phyloP scores from a whole-genome alignment of 2,113 vertebrate species.

The Megalops atlanticus region DNA sequence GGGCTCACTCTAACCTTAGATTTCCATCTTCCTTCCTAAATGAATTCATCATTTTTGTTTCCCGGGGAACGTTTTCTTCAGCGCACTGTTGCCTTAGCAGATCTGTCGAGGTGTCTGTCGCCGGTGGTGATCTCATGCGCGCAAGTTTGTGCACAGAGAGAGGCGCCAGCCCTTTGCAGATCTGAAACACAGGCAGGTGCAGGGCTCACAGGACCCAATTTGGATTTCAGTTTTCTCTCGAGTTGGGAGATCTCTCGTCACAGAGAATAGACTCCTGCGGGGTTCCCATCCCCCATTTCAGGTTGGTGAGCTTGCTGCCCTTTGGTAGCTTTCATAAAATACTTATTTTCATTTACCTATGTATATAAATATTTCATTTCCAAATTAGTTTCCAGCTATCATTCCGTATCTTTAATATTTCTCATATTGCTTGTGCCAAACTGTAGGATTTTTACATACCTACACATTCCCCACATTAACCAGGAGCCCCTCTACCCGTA shows the following conservation, averaged over 20 bases:
- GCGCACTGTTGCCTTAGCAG: not conserved
- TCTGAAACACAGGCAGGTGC: not conserved
- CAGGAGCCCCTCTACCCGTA: not conserved
- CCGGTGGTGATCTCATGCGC: not conserved
- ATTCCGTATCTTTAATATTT: constrained; percentile 1
- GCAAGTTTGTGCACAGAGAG: not conserved
- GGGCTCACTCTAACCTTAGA: not conserved
- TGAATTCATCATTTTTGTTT: constrained; percentile 5
- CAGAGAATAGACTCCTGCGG: constrained; percentile 48
- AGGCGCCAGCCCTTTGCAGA: not conserved
- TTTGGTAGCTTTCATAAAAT: not conserved
- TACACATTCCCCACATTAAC: constrained; percentile 5
- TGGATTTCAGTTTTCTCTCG: constrained; percentile 45
- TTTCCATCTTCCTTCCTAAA: not conserved
- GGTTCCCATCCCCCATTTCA: constrained; percentile 40
- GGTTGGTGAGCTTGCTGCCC: constrained; percentile 55
- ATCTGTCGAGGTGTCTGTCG: not conserved
- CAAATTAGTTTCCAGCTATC: constrained; percentile 1
- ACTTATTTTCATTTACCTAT: not conserved
- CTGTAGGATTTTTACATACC: constrained; percentile 41
- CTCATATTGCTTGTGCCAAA: not conserved
- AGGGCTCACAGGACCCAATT: constrained; percentile 31
- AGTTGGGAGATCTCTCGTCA: constrained; percentile 51
- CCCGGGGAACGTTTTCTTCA: not conserved
- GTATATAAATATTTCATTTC: constrained; percentile 14